A percentile compares a stretch with the other conserved stretches of the same genome.
Evolutionary conservation across 2,113 vertebrate species (phyloP).

Genomic region (Nothocercus julius): DNA sequence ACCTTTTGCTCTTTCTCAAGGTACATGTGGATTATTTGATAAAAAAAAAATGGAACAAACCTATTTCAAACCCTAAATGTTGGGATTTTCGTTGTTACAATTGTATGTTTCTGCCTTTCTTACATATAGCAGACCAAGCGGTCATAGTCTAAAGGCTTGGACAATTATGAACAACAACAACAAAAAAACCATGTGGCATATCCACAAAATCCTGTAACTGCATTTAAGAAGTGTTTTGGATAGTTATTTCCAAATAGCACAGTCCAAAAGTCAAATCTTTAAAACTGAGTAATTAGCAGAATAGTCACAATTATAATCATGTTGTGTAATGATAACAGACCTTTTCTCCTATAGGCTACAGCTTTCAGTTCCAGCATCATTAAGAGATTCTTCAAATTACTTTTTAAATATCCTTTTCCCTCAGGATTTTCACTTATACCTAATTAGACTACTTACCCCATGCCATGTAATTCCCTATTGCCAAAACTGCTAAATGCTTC

Average conservation of each 20-base stretch:
- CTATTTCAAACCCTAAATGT: neutral
- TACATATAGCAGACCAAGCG: neutral
- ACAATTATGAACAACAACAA: neutral
- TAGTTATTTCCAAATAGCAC: neutral
- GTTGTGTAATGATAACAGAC: constrained; percentile 38
- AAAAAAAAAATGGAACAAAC: neutral
- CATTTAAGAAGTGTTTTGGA: constrained; percentile 18
- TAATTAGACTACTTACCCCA: constrained; percentile 85
- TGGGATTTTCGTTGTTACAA: neutral
- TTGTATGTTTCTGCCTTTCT: neutral
- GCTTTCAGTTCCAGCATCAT: constrained; percentile 78
- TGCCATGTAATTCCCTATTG: constrained; percentile 82
- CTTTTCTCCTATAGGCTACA: constrained; percentile 53
- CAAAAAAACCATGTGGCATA: neutral
- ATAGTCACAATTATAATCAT: constrained; percentile 8
- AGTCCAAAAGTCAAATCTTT: constrained; percentile 24
- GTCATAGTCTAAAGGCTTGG: neutral
- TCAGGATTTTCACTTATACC: constrained; percentile 82
- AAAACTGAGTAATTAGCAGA: neutral
- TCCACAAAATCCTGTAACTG: neutral
- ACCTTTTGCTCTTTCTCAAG: neutral
- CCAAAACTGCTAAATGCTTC: constrained; percentile 86
- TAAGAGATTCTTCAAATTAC: constrained; percentile 83
- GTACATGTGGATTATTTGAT: neutral
- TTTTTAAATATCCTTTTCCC: constrained; percentile 79